Base-by-base conservation (phyloP, 2,888 invertebrate genomes). In the Parasteatoda lunata region DNA sequence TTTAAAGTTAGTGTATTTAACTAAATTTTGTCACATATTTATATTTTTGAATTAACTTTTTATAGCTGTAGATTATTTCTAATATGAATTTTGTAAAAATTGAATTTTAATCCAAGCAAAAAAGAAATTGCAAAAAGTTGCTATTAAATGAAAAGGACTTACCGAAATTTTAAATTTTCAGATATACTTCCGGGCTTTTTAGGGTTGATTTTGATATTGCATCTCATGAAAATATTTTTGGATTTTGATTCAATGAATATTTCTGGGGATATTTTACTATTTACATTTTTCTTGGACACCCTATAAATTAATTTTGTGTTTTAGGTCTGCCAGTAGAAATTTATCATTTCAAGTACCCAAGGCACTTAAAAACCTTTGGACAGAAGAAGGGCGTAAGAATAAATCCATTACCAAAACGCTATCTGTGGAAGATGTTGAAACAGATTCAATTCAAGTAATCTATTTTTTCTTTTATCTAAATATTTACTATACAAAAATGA, bases 351-450 rank as follows among this genome's bases (percentile, higher is more conserved):
- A 64, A 52, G 45, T 52, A 3, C 49, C 69, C 47, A 9, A 71
- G 6, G 66, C 47, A 71, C 49, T 30, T 48, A 71, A 64, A 77
- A 65, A 15, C 15, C 49, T 83, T 15, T 83, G 83, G 83, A 83
- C 83, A 45, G 73, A 77, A 65, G 83, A 83, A 71, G 83, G 83
- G 0, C 70, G 77, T 2, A 71, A 70, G 52, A 83, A 64, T 65
- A 7, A 64, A 13, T 51, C 15, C 11, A 76, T 49, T 45, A 69
- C 48, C n/a, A 70, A 76, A 9, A 52, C 52, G 7, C 15, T 52
- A 64, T 65, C 52, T 7, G 52, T 47, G 7, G 52, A 52, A 52
- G 45, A 15, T 51, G 47, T 49, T 68, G n/a, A 59, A 71, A 45
- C 45, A 11, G 64, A 47, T 13, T 13, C 52, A n/a, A 49, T 30